Evolutionary conservation across 2,888 invertebrate species (phyloP), one percentile per base, ranked within the genome.

Genomic region (Yponomeuta cagnagella): DNA sequence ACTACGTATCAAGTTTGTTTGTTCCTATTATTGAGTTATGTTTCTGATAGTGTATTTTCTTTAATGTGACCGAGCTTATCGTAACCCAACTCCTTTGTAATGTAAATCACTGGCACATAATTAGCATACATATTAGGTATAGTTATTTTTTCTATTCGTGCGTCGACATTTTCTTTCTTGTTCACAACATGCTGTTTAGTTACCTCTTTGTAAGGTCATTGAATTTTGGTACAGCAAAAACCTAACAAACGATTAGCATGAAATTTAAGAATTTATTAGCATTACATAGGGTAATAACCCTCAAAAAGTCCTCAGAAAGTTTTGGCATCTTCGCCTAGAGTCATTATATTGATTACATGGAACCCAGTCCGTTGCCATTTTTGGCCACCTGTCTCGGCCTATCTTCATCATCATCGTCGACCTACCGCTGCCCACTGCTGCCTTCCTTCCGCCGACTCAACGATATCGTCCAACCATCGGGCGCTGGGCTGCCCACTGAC

Each of bases 61-160:
- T 3, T 58, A 58, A 58, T 58, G 15, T 58, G 52, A 58, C 52
- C 15, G 52, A 58, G 52, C 30, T 69, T 23, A 58, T 70, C 74
- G 77, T 78, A 79, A 75, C 73, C 74, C 72, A 71, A 77, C 77
- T 75, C 43, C 9, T 79, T 82, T 80, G 78, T 83, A 76, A 84
- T 84, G 81, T 82, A 83, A 86, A 85, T 83, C 79, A 70, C 74
- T 73, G 74, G 73, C 73, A 70, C 69, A 43, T 70, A 82, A 66
- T 84, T 84, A 77, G 79, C 82, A 84, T 82, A 81, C 75, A 43
- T 43, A 9, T 43, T 43, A 43, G 43, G 79, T 80, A 83, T 82
- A 81, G 78, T 73, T 79, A 80, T 80, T 72, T 80, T 72, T 81
- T 75, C 73, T 74, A 72, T 71, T 58, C 64, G 63, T 72, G 23